Evolutionary conservation across 1,140 invertebrate genomes (phyloP), one percentile per base, ranked within the genome.

Genomic region (Halictus rubicundus): DNA sequence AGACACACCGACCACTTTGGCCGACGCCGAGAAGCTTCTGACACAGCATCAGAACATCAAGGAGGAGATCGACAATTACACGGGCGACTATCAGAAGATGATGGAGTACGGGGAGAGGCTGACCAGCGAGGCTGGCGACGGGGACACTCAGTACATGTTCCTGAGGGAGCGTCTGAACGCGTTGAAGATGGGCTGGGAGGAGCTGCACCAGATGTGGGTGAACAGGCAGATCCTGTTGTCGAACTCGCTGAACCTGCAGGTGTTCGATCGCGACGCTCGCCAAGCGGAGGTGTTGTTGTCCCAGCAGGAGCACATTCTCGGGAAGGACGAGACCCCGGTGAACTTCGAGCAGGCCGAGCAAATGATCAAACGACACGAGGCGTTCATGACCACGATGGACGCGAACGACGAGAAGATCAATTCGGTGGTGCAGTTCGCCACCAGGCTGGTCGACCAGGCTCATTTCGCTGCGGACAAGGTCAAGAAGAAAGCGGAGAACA

Each of bases 381-480:
- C 99, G 4, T 99, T 99, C 95, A 96, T 99, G 85, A 99, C 98
- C 0, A 99, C 99, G 0, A 99, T 99, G 98, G 99, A 99, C 93
- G 99, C 99, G 7, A 99, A 99, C 93, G 99, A 99, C 92, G 99
- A 99, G 88, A 99, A 99, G 93, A 98, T 99, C 89, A 99, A 99
- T 91, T 96, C 96, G 6, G 97, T 99, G 21, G 96, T 98, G 3
- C 96, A 98, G 88, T 99, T 99, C 91, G 98, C 98, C 69, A 96
- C 97, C 87, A 95, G 97, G 16, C 95, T 99, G 4, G 96, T 96
- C 54, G 97, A 98, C 88, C 97, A 98, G 90, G 96, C 96, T 70
- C 98, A 99, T 93, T 98, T 97, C 92, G 97, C 96, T 90, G 95
- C 96, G 46, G 99, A 99, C 88, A 99, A 99, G 93, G 98, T 99